Base-by-base conservation (phyloP, 2,797 vertebrate genomes). In the Adelosebastes latens region DNA sequence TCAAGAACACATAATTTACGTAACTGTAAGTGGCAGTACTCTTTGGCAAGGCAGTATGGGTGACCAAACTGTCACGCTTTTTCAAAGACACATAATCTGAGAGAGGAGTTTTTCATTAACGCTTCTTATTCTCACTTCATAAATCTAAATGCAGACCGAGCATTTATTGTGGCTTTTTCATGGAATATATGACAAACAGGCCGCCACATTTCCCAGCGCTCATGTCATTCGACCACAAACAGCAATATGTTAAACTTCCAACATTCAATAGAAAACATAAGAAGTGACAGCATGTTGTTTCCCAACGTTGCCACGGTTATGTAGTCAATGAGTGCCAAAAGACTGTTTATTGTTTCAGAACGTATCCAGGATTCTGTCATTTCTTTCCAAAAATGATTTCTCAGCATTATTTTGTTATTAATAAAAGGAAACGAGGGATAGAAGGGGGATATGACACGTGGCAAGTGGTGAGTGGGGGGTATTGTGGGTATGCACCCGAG, bases 121-220 rank as follows among this genome's bases (percentile, higher is more conserved):
- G 25, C 72, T 67, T 66, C 24, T 59, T 69, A 42, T 74, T 55
- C 72, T 42, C 69, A 80, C 80, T 64, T 84, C 77, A 87, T 87
- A 60, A 90, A 80, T 88, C 65, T n/a, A 66, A 71, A 71, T 6
- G 29, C 24, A 65, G 75, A 27, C 46, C 36, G 2, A 27, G 39
- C 52, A 13, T 66, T 77, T 66, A 77, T 32, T 69, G 72, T 63
- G 72, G 14, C 27, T 56, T 68, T 81, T 83, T 31, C 16, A 66
- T 80, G 66, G 64, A 85, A 72, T 66, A 49, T 69, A 16, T 63
- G 66, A 65, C 64, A 76, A 68, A 71, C 74, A 77, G 49, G 72
- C 53, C 20, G 46, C 52, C 70, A 55, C 46, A n/a, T 46, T 71
- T 60, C n/a, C 46, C 34, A 69, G 49, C 3, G 59, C 52, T 82